These are phyloP conservation scores for Entosphenus tridentatus DNA, from an alignment of 2,113 vertebrate genomes.

Conservation along the genomic window DNA sequence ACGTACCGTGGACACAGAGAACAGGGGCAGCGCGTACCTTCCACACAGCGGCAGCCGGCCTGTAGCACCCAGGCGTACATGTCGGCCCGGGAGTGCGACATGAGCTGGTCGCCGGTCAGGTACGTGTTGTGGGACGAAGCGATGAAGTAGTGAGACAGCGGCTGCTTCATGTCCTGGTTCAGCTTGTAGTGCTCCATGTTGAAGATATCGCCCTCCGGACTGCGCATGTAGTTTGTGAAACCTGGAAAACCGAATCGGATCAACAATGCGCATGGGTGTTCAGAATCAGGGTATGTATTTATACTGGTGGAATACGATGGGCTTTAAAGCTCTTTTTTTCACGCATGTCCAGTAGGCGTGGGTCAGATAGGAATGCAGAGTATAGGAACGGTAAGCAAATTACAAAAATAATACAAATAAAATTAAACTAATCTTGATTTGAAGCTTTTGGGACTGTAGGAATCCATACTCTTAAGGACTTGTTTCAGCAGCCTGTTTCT, in stretches of 20 bases:
- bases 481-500: too few species aligned
- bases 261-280: too few species aligned
- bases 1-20: neutral
- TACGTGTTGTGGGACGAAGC: constrained; percentile 97
- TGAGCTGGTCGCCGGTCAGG: constrained; percentile 88
- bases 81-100: constrained; percentile 85
- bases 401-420: too few species aligned
- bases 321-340: too few species aligned
- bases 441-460: too few species aligned
- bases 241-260: constrained; percentile 24
- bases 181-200: constrained; percentile 56
- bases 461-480: too few species aligned
- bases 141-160: constrained; percentile 75
- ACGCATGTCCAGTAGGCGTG: too few species aligned
- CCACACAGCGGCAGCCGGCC: constrained; percentile 76
- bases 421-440: too few species aligned
- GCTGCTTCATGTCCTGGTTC: constrained; percentile 66
- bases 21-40: constrained; percentile 32
- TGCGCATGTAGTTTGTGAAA: constrained; percentile 77
- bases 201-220: constrained; percentile 72
- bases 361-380: too few species aligned
- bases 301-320: too few species aligned
- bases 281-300: too few species aligned
- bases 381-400: too few species aligned
- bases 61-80: constrained; percentile 96